A percentile compares a stretch with the other conserved stretches of the same genome.
Evolutionary conservation across 2,797 vertebrate genomes (phyloP).

Genomic region (Falco biarmicus): DNA sequence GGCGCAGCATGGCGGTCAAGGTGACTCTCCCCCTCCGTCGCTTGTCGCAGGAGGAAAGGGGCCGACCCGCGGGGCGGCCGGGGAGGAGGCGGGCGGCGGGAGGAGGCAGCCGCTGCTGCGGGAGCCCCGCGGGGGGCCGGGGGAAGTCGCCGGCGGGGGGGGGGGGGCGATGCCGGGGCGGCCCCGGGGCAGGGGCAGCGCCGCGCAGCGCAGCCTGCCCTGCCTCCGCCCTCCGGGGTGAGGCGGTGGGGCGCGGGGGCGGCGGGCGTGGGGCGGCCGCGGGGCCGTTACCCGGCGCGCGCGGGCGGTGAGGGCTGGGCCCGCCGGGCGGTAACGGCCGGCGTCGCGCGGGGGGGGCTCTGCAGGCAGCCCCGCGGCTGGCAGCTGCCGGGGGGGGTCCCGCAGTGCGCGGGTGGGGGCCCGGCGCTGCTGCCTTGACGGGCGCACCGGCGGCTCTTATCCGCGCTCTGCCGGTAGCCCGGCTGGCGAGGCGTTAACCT

Average conservation of each 20-base stretch:
- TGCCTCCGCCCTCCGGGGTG: neutral
- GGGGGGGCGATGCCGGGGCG: neutral
- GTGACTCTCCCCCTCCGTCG: conserved; percentile 86
- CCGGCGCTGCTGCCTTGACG: neutral
- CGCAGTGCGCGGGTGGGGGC: neutral
- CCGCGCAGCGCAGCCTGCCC: neutral
- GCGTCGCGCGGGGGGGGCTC: neutral
- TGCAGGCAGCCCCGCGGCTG: neutral
- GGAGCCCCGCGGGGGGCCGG: neutral
- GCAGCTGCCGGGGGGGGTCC: neutral
- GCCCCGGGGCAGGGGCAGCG: neutral
- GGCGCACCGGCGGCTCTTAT: neutral
- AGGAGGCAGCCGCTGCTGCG: neutral
- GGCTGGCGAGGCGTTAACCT: conserved; percentile 35
- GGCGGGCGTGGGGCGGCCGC: neutral
- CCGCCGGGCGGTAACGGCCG: neutral
- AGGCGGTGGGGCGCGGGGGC: neutral
- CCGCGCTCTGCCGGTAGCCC: neutral
- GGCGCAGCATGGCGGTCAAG: conserved; percentile 97
- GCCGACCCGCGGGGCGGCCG: neutral
- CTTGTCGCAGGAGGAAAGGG: conserved; percentile 50
- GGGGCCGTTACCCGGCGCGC: neutral
- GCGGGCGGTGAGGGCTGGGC: neutral
- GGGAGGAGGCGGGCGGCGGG: neutral
- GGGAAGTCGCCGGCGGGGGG: neutral